These are phyloP conservation scores for Tragelaphus buxtoni DNA, from an alignment of 2,113 vertebrate species.

Conservation along the genomic window DNA sequence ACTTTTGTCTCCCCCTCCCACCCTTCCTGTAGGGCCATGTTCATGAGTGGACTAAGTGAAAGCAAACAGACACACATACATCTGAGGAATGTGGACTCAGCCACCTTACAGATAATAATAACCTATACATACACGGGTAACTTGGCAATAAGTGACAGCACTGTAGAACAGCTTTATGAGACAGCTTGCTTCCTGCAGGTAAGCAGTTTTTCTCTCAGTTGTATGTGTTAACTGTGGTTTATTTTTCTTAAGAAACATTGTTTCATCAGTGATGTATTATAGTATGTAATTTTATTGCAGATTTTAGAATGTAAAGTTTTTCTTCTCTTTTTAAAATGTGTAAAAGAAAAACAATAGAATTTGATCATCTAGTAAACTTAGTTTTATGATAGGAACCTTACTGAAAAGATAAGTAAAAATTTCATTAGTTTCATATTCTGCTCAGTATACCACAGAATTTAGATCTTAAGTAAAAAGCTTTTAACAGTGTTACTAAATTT, in stretches of 20 bases:
- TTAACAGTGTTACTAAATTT: background rate
- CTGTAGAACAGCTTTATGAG: slow-evolving; percentile 97
- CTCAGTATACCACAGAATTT: background rate
- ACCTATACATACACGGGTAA: slow-evolving; percentile 97
- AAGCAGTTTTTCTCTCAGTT: background rate
- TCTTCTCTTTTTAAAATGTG: background rate
- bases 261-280: background rate
- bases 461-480: slow-evolving; percentile 16
- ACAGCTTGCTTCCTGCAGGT: slow-evolving; percentile 99
- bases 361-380: background rate
- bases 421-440: background rate
- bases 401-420: background rate
- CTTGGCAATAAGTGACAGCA: slow-evolving; percentile 93
- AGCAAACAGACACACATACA: slow-evolving; percentile 97
- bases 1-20: background rate
- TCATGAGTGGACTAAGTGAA: slow-evolving; percentile 97
- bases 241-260: background rate
- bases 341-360: background rate
- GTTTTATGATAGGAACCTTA: background rate
- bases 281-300: background rate
- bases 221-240: background rate
- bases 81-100: slow-evolving; percentile 94
- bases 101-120: slow-evolving; percentile 95
- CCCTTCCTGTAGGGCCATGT: slow-evolving; percentile 90
- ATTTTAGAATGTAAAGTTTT: background rate